phyloP scores from a whole-genome alignment of 2,797 vertebrate species.

The Uromys caudimaculatus region DNA sequence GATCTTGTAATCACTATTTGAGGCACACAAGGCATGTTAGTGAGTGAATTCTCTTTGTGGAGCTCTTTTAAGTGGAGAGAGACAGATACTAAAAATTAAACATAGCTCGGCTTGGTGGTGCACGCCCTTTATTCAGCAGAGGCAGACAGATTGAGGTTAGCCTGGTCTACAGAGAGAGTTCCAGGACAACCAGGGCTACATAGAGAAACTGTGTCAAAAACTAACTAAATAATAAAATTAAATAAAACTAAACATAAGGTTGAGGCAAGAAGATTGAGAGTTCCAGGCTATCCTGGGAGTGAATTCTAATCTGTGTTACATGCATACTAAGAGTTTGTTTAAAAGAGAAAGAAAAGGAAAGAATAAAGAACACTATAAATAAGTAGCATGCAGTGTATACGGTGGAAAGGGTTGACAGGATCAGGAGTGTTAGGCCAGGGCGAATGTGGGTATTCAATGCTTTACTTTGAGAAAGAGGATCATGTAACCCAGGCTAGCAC shows the following conservation, averaged over 20 bases:
- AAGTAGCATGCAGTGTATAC: not conserved
- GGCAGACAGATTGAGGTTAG: not conserved
- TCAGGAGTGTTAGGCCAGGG: not conserved
- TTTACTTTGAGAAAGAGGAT: not conserved
- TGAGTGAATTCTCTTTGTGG: not conserved
- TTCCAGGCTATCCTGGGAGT: not conserved
- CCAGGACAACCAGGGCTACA: no score
- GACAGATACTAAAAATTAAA: not conserved
- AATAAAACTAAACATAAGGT: not conserved
- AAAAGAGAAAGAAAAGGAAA: not conserved
- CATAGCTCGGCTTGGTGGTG: not conserved
- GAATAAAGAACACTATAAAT: not conserved
- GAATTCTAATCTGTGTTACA: not conserved
- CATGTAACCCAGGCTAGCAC: not conserved
- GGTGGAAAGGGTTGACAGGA: not conserved
- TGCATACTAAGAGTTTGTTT: not conserved
- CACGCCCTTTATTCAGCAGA: not conserved
- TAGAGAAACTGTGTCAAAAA: not conserved
- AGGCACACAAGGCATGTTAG: not conserved
- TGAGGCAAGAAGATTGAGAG: not conserved
- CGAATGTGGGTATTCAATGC: not conserved
- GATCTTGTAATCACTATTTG: not conserved
- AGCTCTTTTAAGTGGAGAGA: not conserved
- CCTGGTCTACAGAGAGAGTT: no score
- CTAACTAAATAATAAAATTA: not conserved